A percentile compares a stretch with the other conserved stretches of the same genome.
These are phyloP conservation scores for Callyntrura sp. DNA, from an alignment of 2,888 invertebrate genomes.

Conservation along the genomic window DNA sequence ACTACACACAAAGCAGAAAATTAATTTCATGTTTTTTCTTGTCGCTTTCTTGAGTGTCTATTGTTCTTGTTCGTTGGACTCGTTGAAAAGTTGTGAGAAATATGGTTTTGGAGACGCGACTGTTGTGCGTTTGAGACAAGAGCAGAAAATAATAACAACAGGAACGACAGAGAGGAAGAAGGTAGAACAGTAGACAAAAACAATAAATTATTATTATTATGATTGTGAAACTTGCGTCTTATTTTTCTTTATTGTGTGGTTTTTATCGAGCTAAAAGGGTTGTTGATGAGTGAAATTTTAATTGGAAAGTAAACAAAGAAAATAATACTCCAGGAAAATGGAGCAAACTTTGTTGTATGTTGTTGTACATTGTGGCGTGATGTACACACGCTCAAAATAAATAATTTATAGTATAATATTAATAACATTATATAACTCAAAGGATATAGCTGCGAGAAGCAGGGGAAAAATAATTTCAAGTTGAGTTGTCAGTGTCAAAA, in stretches of 20 bases:
- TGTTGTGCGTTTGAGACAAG: not conserved
- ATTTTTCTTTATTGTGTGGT: not conserved
- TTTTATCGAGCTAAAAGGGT: conserved; percentile 1
- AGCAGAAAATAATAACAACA: not conserved
- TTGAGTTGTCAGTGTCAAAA: conserved; percentile 40
- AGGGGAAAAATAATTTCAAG: not conserved
- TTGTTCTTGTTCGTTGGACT: conserved; percentile 49
- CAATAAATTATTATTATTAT: conserved; percentile 14
- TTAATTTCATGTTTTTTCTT: conserved; percentile 46
- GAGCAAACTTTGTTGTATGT: not conserved
- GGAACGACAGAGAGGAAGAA: not conserved
- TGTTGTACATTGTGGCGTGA: too few species aligned
- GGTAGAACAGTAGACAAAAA: conserved; percentile 9
- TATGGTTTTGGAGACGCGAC: not conserved
- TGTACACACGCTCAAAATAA: not conserved
- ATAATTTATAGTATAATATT: conserved; percentile 4
- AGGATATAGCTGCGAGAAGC: not conserved
- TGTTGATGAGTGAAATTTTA: conserved; percentile 57
- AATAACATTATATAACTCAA: not conserved
- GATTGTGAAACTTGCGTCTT: not conserved
- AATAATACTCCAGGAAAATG: not conserved
- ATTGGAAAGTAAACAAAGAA: conserved; percentile 58
- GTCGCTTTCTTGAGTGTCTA: conserved; percentile 25
- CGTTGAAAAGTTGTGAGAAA: conserved; percentile 14
- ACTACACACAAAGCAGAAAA: conserved; percentile 17